A percentile compares a stretch with the other conserved stretches of the same genome.
Conservation (phyloP, 1,140 invertebrate genomes). For the Drosophila grimshawi region DNA sequence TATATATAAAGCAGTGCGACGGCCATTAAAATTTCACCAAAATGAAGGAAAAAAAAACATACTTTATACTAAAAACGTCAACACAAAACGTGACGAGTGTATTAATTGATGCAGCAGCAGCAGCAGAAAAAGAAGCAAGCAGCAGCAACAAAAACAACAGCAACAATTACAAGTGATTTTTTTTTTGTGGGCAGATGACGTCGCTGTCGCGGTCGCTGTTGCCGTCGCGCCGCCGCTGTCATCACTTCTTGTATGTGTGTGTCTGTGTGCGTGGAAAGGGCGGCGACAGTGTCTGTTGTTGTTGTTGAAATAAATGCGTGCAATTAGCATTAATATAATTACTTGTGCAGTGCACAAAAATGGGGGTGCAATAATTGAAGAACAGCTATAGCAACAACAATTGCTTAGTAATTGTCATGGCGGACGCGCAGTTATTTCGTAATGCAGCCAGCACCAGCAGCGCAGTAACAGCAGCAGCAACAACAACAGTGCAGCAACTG, state of each 20-base stretch:
- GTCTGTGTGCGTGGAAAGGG: constrained; percentile 44
- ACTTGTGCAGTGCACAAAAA: constrained; percentile 51
- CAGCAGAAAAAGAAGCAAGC: constrained; percentile 7
- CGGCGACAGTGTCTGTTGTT: constrained; percentile 39
- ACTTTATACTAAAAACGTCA: constrained; percentile 49
- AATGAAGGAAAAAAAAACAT: constrained; percentile 11
- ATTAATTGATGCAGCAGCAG: constrained; percentile 64
- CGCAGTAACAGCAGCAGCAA: constrained; percentile 16
- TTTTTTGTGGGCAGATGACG: constrained; percentile 49
- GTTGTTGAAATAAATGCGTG: constrained; percentile 61
- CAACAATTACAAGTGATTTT: constrained; percentile 72
- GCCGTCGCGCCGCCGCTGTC: constrained; percentile 35
- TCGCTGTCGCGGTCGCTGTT: constrained; percentile 30
- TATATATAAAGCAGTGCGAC: constrained; percentile 20
- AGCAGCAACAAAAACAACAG: constrained; percentile 37
- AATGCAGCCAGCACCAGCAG: constrained; percentile 45
- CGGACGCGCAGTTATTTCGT: constrained; percentile 64
- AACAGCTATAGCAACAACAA: constrained; percentile 50
- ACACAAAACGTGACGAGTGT: constrained; percentile 74
- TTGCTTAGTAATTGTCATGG: constrained; percentile 68
- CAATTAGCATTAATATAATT: constrained; percentile 78
- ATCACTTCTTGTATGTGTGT: constrained; percentile 25
- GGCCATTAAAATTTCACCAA: constrained; percentile 51
- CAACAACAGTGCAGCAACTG: constrained; percentile 27
- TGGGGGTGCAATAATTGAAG: constrained; percentile 56